phyloP scores from a whole-genome alignment of 2,797 vertebrate genomes.

The Microctenopoma steveboyesi region DNA sequence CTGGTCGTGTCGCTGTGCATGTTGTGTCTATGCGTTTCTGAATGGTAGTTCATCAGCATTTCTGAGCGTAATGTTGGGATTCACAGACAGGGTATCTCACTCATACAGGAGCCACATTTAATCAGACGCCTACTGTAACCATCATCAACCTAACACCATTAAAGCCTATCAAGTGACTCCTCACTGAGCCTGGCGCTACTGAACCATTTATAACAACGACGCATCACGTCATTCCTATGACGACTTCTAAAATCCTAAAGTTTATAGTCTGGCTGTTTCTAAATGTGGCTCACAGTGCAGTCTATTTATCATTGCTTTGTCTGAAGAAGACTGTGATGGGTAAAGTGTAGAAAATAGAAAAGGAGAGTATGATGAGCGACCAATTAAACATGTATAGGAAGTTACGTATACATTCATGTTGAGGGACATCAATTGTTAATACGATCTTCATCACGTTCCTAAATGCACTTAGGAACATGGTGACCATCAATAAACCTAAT shows the following conservation, averaged over 20 bases:
- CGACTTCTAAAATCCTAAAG: constrained; percentile 65
- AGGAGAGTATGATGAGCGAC: no score
- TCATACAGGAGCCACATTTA: constrained; percentile 66
- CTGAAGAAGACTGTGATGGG: background rate
- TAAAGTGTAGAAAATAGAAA: no score
- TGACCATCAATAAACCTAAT: no score
- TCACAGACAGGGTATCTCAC: constrained; percentile 68
- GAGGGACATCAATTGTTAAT: no score
- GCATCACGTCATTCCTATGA: constrained; percentile 57
- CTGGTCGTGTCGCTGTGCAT: constrained; percentile 9
- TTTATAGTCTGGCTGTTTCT: constrained; percentile 50
- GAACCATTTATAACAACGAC: constrained; percentile 74
- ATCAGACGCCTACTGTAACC: constrained; percentile 74
- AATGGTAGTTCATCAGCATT: constrained; percentile 31
- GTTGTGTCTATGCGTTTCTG: constrained; percentile 18
- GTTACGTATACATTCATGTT: no score
- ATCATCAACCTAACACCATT: constrained; percentile 73
- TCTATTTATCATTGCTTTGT: background rate
- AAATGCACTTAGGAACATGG: no score
- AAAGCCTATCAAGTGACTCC: constrained; percentile 71
- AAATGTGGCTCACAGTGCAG: constrained; percentile 21
- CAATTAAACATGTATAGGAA: no score
- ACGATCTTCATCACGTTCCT: no score
- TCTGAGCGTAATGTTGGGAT: constrained; percentile 54
- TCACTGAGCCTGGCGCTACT: constrained; percentile 65